These are phyloP conservation scores for Pseudomugil gertrudae DNA, from an alignment of 2,797 vertebrate species.

Conservation along the genomic window DNA sequence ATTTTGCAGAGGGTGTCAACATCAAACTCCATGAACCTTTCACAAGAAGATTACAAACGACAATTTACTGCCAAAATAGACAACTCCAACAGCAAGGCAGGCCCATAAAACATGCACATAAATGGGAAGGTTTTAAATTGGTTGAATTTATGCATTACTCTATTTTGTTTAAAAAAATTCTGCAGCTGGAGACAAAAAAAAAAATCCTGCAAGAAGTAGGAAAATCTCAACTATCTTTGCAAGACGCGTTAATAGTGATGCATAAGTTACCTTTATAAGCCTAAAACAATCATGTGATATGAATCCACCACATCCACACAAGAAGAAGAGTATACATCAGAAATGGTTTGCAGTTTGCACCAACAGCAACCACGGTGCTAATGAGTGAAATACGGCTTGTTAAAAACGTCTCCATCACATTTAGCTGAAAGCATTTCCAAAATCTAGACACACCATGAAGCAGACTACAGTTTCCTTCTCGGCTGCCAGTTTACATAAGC, in stretches of 20 bases:
- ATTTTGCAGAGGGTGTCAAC: not conserved
- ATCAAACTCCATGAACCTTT: not conserved
- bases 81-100: not conserved
- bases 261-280: constrained; percentile 6
- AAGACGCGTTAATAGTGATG: too few relatives aligned
- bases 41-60: not conserved
- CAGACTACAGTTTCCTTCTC: constrained; percentile 48
- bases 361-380: constrained; percentile 32
- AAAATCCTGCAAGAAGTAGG: not conserved
- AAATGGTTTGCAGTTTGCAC: constrained; percentile 33
- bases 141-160: constrained; percentile 2
- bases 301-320: constrained; percentile 28
- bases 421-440: constrained; percentile 33
- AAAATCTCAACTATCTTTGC: not conserved
- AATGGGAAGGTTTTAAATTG: not conserved
- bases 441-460: constrained; percentile 24
- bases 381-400: constrained; percentile 45
- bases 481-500: constrained; percentile 45
- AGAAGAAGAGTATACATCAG: constrained; percentile 37
- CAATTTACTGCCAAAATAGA: not conserved
- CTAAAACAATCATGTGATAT: not conserved
- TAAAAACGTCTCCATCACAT: constrained; percentile 47
- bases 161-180: constrained; percentile 7
- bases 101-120: not conserved
- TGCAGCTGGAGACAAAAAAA: not conserved